A percentile compares a stretch with the other conserved stretches of the same genome.
These are phyloP conservation scores for Cartodere bifasciata DNA, from an alignment of 2,888 invertebrate species.

Conservation along the genomic window DNA sequence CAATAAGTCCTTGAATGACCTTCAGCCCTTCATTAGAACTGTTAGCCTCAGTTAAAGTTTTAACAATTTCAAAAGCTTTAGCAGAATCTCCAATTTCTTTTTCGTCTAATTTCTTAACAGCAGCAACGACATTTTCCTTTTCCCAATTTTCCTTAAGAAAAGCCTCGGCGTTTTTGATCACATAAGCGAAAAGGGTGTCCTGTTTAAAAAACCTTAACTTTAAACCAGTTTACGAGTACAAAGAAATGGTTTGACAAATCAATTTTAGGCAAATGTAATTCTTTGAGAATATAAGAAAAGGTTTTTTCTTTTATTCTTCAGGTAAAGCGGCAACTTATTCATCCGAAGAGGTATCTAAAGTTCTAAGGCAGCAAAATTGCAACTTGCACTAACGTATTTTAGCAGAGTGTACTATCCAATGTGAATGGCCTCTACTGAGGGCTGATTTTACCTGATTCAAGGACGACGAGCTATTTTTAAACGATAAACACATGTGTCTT, in stretches of 20 bases:
- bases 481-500: too few relatives aligned
- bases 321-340: too few relatives aligned
- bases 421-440: conserved; percentile 21
- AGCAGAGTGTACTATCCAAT: too few relatives aligned
- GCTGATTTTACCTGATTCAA: conserved; percentile 34
- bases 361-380: too few relatives aligned
- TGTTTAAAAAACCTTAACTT: too few relatives aligned
- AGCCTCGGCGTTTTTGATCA: conserved; percentile 54
- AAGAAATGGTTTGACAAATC: too few relatives aligned
- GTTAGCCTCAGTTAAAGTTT: conserved; percentile 71
- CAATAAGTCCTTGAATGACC: conserved; percentile 81
- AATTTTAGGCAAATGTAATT: too few relatives aligned
- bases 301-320: too few relatives aligned
- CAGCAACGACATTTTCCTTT: conserved; percentile 49
- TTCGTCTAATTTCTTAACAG: conserved; percentile 51
- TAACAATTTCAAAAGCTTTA: conserved; percentile 55
- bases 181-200: conserved; percentile 69
- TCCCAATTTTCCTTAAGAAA: conserved; percentile 64
- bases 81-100: conserved; percentile 30
- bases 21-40: conserved; percentile 72
- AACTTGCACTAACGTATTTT: too few relatives aligned
- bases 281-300: too few relatives aligned
- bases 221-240: too few relatives aligned
- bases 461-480: conserved; percentile 26
- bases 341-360: too few relatives aligned